A percentile compares a stretch with the other conserved stretches of the same genome.
These are phyloP conservation scores for Pagetopsis macropterus DNA, from an alignment of 2,797 vertebrate genomes.

Conservation along the genomic window DNA sequence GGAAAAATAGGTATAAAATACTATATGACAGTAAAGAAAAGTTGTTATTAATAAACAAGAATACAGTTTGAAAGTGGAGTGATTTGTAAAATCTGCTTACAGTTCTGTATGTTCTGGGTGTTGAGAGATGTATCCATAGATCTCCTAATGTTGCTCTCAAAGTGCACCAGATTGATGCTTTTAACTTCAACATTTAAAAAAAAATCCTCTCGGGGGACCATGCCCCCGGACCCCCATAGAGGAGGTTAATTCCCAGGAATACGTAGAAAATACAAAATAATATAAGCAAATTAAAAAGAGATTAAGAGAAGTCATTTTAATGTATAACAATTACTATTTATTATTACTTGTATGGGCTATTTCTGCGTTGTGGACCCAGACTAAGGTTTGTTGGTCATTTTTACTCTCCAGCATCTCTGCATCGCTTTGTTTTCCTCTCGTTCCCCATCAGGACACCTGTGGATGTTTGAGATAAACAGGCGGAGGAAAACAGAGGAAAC, in stretches of 20 bases:
- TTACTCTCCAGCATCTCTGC: not conserved
- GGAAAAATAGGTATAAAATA: too few species aligned
- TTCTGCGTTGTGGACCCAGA: not conserved
- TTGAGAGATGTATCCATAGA: too few species aligned
- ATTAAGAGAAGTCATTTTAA: not conserved
- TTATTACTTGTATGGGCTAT: not conserved
- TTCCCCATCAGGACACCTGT: constrained; percentile 12
- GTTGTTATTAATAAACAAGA: too few species aligned
- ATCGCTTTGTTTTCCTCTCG: not conserved
- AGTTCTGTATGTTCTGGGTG: too few species aligned
- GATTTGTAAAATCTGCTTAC: too few species aligned
- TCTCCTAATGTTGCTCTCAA: too few species aligned
- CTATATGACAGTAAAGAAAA: too few species aligned
- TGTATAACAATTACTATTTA: not conserved
- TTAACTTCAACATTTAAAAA: too few species aligned
- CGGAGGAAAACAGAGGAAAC: not conserved
- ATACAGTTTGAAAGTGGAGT: too few species aligned
- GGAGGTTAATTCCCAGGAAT: not conserved
- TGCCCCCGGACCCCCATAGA: too few species aligned
- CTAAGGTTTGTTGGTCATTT: not conserved
- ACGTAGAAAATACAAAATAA: not conserved
- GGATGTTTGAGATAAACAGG: not conserved
- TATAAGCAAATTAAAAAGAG: not conserved
- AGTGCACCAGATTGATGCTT: too few species aligned
- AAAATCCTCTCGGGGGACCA: too few species aligned